Evolutionary conservation across 2,888 invertebrate genomes (phyloP), one percentile per base, ranked within the genome.

Genomic region (Drosophila kokeensis): DNA sequence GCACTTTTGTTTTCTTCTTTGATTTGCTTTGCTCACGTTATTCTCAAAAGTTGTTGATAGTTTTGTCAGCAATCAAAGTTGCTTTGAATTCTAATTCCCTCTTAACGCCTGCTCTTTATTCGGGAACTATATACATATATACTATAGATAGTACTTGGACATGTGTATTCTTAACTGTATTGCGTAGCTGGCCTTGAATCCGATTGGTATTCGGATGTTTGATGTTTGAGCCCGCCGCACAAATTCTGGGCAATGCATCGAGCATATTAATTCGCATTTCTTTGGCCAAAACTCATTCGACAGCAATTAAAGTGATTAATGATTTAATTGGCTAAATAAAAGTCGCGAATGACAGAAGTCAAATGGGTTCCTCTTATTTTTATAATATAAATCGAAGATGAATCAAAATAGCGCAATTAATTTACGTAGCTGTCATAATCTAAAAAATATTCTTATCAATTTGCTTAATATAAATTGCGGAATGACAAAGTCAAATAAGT

Each of bases 31-130:
- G 67, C 59, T 65, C 61, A 58, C 67, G 57, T 57, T 67, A 57
- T 72, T 73, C 66, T 42, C 32, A 27, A 60, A 65, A 60, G 64
- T 52, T 75, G 65, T 65, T 77, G 73, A 82, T 86, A 87, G 81
- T 82, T 85, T 78, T 79, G 66, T 72, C 69, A 68, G 52, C 57
- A 48, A 68, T 50, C 61, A 64, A 73, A 61, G 58, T 67, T 69
- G 72, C 74, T 72, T 68, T 53, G 82, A 77, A 90, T 87, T 87
- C 86, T 87, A 79, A 90, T 90, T 71, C 72, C 82, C 62, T 80
- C 75, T 82, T 79, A 77, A 79, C 81, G 72, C 62, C 45, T 13
- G 45, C 76, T 79, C 62, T 65, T 70, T 57, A 64, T 79, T 63
- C 60, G 42, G 62, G 57, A 66, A 74, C 69, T 48, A 55, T 29